Base-by-base conservation (phyloP, 2,113 vertebrate genomes). In the Ptilonorhynchus violaceus region DNA sequence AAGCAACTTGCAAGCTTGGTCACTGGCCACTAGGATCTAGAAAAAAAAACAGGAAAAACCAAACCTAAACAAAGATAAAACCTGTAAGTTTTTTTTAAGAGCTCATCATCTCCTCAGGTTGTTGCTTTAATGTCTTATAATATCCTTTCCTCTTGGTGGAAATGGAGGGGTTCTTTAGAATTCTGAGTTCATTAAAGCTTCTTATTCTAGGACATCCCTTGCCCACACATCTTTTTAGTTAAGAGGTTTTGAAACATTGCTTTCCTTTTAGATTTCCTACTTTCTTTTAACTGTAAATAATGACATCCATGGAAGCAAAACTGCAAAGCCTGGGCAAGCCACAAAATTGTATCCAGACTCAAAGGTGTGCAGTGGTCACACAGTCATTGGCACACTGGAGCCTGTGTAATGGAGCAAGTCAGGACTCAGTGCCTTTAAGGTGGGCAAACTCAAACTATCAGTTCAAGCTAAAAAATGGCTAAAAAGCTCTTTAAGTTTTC, bases 11-110 rank as follows among this genome's bases (percentile, higher is more conserved):
- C 98, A 98, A 15, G 99, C 99, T 95, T 97, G 97, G 75, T 99
- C 98, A 62, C 99, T 99, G 80, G 98, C 98, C 80, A 99, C 98
- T 33, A 99, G 90, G 96, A 99, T 98, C 99, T 99, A 83, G 35
- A 83, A 93, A n/a, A 93, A n/a, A 56, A 47, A 35, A 39, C 39
- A n/a, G 28, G 69, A 79, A 73, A 69, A 76, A 4, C 0, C 35
- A 69, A 82, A 62, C 8, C 15, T 55, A 44, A 95, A 63, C 31
- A 60, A 75, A 77, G 56, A 66, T 35, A 75, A 53, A 31, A 49
- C n/a, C 24, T 62, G 4, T 18, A 37, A 15, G 2, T 15, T 52
- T 19, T 42, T 59, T 47, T 67, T 46, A 68, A 47, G 13, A 68
- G 23, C 30, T 22, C 52, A 55, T 35, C 1, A n/a, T 12, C 19